A percentile compares a stretch with the other conserved stretches of the same genome.
Conservation (phyloP, 1,140 invertebrate species). For the Agrilus planipennis region DNA sequence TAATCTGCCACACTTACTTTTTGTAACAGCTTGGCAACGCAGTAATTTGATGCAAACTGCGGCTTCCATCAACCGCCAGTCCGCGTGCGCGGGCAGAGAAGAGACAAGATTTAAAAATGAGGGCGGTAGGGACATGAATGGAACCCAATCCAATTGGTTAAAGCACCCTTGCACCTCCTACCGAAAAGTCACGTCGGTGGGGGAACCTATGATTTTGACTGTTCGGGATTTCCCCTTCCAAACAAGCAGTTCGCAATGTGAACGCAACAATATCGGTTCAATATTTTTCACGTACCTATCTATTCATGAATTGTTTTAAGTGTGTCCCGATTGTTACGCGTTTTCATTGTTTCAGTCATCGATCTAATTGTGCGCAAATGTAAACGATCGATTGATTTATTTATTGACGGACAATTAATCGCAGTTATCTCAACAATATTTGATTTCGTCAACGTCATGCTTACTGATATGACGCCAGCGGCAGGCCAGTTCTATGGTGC, state of each 20-base stretch:
- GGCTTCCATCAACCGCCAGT: neutral
- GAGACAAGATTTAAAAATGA: slow-evolving; percentile 9
- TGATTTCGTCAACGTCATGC: slow-evolving; percentile 26
- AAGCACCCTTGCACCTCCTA: slow-evolving; percentile 14
- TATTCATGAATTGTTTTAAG: neutral
- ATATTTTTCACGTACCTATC: slow-evolving; percentile 11
- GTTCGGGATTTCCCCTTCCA: slow-evolving; percentile 26
- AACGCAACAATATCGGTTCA: slow-evolving; percentile 31
- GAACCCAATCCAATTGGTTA: slow-evolving; percentile 25
- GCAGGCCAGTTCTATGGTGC: slow-evolving; percentile 43
- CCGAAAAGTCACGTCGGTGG: slow-evolving; percentile 16
- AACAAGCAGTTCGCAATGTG: slow-evolving; percentile 33
- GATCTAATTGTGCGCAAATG: neutral
- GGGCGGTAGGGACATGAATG: slow-evolving; percentile 26
- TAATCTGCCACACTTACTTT: too few relatives aligned
- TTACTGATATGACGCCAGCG: slow-evolving; percentile 43
- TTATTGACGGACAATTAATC: slow-evolving; percentile 3
- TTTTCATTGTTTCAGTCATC: neutral
- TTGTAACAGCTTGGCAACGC: too few relatives aligned
- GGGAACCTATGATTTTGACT: slow-evolving; percentile 31
- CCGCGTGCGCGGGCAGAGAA: slow-evolving; percentile 6
- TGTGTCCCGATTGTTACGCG: neutral
- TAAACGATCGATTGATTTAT: slow-evolving; percentile 3
- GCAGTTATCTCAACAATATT: neutral
- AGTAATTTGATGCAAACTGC: neutral